These are phyloP conservation scores for Labroides dimidiatus DNA, from an alignment of 2,797 vertebrate genomes.

Conservation along the genomic window DNA sequence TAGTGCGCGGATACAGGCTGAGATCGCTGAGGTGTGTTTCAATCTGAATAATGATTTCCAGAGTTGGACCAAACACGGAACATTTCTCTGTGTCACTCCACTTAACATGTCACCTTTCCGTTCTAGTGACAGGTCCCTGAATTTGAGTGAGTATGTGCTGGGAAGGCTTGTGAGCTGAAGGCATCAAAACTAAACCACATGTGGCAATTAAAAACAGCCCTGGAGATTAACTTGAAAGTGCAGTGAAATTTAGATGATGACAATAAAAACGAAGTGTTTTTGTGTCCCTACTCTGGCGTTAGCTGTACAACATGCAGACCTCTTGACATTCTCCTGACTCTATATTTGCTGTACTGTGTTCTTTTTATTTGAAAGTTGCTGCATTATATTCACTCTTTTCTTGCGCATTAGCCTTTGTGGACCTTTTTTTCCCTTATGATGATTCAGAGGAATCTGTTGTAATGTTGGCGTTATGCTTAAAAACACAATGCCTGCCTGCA, in stretches of 20 bases:
- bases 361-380: constrained; percentile 38
- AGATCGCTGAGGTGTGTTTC: constrained; percentile 66
- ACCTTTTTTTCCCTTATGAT: constrained; percentile 39
- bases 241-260: constrained; percentile 11
- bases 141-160: constrained; percentile 37
- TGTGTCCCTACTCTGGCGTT: constrained; percentile 4
- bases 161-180: constrained; percentile 5
- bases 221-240: constrained; percentile 1
- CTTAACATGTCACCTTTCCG: constrained; percentile 61
- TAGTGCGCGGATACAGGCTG: constrained; percentile 42
- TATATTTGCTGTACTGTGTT: constrained; percentile 17
- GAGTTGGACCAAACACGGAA: constrained; percentile 58
- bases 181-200: constrained; percentile 22
- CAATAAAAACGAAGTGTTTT: neutral
- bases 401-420: constrained; percentile 57
- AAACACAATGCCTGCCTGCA: constrained; percentile 10
- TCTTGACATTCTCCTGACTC: constrained; percentile 13
- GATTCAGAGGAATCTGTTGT: constrained; percentile 40
- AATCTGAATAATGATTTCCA: constrained; percentile 73
- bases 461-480: neutral
- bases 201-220: neutral
- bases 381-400: constrained; percentile 40
- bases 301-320: neutral
- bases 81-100: constrained; percentile 63
- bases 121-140: constrained; percentile 31